Percentiles rank a stretch among this genome's conserved stretches.
Evolutionary conservation across 2,797 vertebrate genomes (phyloP).

Genomic region (Percopsis omiscomaycus): DNA sequence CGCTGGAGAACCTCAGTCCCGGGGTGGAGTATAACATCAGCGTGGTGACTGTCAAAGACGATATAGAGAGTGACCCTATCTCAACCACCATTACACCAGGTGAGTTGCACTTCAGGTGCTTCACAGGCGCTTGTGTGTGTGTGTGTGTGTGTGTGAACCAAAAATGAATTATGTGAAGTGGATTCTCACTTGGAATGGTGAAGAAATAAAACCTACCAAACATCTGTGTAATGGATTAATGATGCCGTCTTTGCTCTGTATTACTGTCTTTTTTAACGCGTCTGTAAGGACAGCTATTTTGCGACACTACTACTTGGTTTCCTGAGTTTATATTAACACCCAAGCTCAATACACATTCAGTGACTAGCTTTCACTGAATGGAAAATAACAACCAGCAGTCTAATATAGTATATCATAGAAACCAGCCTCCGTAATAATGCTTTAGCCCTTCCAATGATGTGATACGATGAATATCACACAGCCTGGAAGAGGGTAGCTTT

Average conservation of each 20-base stretch:
- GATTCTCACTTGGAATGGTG: too few species aligned
- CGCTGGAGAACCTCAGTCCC: slow-evolving; percentile 89
- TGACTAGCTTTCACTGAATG: slow-evolving; percentile 41
- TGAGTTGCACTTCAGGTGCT: slow-evolving; percentile 54
- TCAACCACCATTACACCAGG: slow-evolving; percentile 87
- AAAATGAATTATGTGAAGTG: too few species aligned
- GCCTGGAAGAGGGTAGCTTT: slow-evolving; percentile 38
- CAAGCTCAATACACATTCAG: slow-evolving; percentile 13
- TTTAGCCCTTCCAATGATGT: slow-evolving; percentile 50
- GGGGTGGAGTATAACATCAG: slow-evolving; percentile 96
- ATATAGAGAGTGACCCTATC: slow-evolving; percentile 89
- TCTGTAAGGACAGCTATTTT: slow-evolving; percentile 18
- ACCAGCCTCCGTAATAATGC: slow-evolving; percentile 5
- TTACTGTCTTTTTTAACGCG: not conserved
- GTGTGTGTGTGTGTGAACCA: too few species aligned
- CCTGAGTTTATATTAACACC: slow-evolving; percentile 37
- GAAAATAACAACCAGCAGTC: slow-evolving; percentile 1
- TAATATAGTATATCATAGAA: slow-evolving; percentile 25
- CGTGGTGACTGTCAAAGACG: slow-evolving; percentile 88
- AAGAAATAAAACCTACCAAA: not conserved
- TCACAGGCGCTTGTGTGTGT: too few species aligned
- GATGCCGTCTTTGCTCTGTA: slow-evolving; percentile 4
- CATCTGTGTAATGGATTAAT: slow-evolving; percentile 11
- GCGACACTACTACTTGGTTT: slow-evolving; percentile 20
- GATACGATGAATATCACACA: slow-evolving; percentile 40